Conservation (phyloP, 2,797 vertebrate species). For the Perodicticus potto region DNA sequence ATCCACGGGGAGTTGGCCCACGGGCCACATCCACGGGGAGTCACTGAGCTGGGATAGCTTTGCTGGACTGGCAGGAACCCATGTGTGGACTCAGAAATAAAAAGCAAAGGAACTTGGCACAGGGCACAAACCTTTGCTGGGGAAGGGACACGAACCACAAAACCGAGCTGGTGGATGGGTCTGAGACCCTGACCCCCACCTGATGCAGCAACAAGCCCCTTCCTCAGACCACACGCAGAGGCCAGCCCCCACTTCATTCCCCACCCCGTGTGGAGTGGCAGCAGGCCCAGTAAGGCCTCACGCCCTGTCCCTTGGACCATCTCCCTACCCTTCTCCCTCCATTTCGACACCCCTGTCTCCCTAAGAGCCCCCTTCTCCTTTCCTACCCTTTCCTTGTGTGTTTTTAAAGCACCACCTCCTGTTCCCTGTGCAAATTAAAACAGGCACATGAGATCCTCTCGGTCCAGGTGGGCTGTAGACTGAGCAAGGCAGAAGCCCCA, state of each 20-base stretch:
- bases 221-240: fast-evolving
- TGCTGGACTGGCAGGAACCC: slow-evolving; percentile 37
- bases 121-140: not conserved
- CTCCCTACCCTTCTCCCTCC: not conserved
- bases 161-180: not conserved
- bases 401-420: not conserved
- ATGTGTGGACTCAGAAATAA: not conserved
- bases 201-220: not conserved
- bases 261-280: not conserved
- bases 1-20: not conserved
- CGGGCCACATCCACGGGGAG: not conserved
- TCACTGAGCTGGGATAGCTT: slow-evolving; percentile 35
- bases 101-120: not conserved
- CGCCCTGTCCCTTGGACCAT: not conserved
- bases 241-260: too few relatives aligned
- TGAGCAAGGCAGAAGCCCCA: not conserved
- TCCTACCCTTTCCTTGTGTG: not conserved
- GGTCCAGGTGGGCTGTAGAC: not conserved
- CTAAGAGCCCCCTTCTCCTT: not conserved
- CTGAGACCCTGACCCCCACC: not conserved
- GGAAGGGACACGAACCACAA: not conserved
- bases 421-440: not conserved
- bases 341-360: too few relatives aligned
- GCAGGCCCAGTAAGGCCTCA: not conserved
- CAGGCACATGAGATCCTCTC: fast-evolving